Conservation (phyloP, 2,113 vertebrate species). For the Bucco capensis region DNA sequence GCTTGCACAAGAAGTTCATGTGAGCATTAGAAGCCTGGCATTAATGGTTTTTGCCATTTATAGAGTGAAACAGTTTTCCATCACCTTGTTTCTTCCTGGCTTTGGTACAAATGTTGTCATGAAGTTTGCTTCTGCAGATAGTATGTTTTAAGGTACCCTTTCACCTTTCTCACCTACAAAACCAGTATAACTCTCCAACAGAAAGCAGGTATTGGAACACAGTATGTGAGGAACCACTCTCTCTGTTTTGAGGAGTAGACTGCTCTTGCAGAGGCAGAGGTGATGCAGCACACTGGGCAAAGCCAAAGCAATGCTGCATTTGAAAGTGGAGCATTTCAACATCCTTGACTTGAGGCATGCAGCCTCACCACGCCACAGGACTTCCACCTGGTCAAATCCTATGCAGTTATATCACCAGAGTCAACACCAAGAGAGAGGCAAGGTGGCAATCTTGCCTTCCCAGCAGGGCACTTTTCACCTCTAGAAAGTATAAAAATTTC, state of each 20-base stretch:
- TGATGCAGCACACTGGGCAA: background rate
- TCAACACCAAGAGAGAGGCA: fast-evolving
- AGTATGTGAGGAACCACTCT: fast-evolving
- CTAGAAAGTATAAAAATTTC: background rate
- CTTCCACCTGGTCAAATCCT: fast-evolving
- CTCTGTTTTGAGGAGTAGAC: background rate
- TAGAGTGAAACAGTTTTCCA: background rate
- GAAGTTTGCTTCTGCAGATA: background rate
- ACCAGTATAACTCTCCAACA: background rate
- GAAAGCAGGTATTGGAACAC: background rate
- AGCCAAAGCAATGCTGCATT: background rate
- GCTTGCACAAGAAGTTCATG: background rate
- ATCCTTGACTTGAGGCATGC: background rate
- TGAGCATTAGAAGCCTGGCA: background rate
- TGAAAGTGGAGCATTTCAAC: background rate
- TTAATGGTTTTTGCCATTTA: background rate
- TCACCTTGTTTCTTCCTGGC: background rate
- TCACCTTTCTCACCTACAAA: background rate
- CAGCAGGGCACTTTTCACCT: background rate
- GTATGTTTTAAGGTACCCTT: background rate
- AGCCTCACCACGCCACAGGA: background rate
- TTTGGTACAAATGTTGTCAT: background rate
- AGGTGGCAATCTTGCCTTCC: background rate
- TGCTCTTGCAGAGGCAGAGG: background rate
- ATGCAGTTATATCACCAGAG: background rate